Percentiles rank a stretch among this genome's conserved stretches.
Conservation (phyloP, 2,113 vertebrate genomes). For the Mormyrus lacerda region DNA sequence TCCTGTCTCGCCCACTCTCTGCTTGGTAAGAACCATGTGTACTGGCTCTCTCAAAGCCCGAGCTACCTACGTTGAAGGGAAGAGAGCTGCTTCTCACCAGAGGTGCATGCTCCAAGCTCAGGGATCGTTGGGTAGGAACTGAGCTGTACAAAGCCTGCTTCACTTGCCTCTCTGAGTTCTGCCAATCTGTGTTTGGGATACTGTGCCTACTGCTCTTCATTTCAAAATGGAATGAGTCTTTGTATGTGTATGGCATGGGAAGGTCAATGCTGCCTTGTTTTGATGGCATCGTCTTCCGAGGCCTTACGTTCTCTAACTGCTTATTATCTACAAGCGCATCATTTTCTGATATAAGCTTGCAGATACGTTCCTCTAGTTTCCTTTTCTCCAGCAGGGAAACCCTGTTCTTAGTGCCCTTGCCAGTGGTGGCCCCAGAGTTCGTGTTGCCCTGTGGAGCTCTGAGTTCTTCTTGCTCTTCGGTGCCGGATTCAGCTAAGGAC, state of each 20-base stretch:
- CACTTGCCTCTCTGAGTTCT: slow-evolving; percentile 52
- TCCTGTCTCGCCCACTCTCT: slow-evolving; percentile 47
- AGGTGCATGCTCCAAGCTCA: slow-evolving; percentile 60
- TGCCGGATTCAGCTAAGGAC: slow-evolving; percentile 53
- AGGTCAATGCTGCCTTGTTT: slow-evolving; percentile 95
- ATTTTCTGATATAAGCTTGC: slow-evolving; percentile 87
- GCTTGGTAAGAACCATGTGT: slow-evolving; percentile 27
- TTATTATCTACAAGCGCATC: slow-evolving; percentile 81
- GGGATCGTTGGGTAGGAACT: slow-evolving; percentile 74
- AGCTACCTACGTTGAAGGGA: slow-evolving; percentile 63
- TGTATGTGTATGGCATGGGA: slow-evolving; percentile 88
- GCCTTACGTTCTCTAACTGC: slow-evolving; percentile 78
- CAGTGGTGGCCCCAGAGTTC: slow-evolving; percentile 29
- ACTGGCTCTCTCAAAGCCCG: slow-evolving; percentile 42
- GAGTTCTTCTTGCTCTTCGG: slow-evolving; percentile 33
- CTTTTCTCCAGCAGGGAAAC: slow-evolving; percentile 65
- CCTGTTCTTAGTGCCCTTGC: slow-evolving; percentile 32
- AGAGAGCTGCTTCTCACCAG: slow-evolving; percentile 84
- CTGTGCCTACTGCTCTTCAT: slow-evolving; percentile 66
- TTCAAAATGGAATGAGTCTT: slow-evolving; percentile 95
- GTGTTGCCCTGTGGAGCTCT: slow-evolving; percentile 10
- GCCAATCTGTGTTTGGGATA: slow-evolving; percentile 39
- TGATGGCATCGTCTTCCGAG: slow-evolving; percentile 81
- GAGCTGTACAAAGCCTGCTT: slow-evolving; percentile 70
- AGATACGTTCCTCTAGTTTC: slow-evolving; percentile 79